Evolutionary conservation across 2,888 invertebrate species (phyloP).

Genomic region (Brachyptera putata): DNA sequence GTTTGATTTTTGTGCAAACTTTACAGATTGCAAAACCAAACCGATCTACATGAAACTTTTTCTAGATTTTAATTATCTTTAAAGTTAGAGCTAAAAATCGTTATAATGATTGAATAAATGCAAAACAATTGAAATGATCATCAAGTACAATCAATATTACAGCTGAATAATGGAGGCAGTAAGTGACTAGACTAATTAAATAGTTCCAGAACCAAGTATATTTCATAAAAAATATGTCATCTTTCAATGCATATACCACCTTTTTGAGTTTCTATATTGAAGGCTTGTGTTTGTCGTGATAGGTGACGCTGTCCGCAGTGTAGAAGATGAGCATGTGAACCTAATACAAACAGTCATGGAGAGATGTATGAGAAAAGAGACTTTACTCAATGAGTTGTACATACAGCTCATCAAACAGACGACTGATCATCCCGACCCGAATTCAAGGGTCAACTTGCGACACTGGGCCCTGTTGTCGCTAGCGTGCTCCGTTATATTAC

Average conservation of each 20-base stretch:
- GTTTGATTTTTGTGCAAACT: too few species aligned
- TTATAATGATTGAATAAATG: too few species aligned
- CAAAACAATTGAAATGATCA: too few species aligned
- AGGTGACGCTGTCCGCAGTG: slow-evolving; percentile 61
- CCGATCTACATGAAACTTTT: too few species aligned
- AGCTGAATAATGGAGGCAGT: too few species aligned
- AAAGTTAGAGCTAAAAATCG: too few species aligned
- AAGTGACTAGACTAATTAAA: too few species aligned
- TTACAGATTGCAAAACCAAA: too few species aligned
- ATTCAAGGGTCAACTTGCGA: slow-evolving; percentile 77
- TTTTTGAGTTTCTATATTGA: not conserved
- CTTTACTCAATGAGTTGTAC: slow-evolving; percentile 82
- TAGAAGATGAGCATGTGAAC: slow-evolving; percentile 83
- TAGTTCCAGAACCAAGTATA: not conserved
- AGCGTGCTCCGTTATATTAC: slow-evolving; percentile 76
- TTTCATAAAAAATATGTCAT: not conserved
- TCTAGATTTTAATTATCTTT: too few species aligned
- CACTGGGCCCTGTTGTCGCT: slow-evolving; percentile 89
- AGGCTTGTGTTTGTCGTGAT: slow-evolving; percentile 7
- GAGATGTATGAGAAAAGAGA: slow-evolving; percentile 85
- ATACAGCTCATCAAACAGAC: slow-evolving; percentile 91
- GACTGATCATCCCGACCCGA: slow-evolving; percentile 86
- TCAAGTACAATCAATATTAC: too few species aligned
- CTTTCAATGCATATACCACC: not conserved
- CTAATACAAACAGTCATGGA: slow-evolving; percentile 87